These are phyloP conservation scores for Balanococcus diminutus DNA, from an alignment of 2,888 invertebrate genomes.

Conservation along the genomic window DNA sequence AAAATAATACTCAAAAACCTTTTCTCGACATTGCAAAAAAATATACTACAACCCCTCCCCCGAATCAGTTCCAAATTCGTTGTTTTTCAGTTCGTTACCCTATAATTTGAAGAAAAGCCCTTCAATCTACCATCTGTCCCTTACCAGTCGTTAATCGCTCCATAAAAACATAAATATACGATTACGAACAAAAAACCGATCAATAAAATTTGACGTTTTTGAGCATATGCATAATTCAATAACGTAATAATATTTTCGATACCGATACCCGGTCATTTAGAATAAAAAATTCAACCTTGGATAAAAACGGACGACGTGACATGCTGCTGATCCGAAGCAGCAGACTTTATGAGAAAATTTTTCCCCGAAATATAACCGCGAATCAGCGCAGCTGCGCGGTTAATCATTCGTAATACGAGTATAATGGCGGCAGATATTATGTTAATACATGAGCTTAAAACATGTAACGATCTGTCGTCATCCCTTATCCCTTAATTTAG, in stretches of 20 bases:
- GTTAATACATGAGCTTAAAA: conserved; percentile 5
- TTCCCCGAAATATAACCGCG: background rate
- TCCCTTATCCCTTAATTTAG: background rate
- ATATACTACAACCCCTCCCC: background rate
- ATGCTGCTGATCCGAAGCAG: background rate
- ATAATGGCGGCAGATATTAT: conserved; percentile 1
- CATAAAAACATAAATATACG: background rate
- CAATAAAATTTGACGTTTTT: background rate
- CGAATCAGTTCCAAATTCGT: background rate
- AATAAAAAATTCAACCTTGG: background rate
- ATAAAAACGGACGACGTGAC: background rate
- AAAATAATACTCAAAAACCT: no score
- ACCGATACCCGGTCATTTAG: background rate
- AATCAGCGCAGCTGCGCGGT: conserved; percentile 5
- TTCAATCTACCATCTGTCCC: background rate
- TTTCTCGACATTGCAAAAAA: no score
- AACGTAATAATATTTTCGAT: background rate
- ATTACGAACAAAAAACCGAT: background rate
- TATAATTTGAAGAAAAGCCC: background rate
- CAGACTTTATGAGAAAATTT: background rate
- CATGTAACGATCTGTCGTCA: conserved; percentile 11
- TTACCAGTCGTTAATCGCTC: background rate
- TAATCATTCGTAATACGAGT: conserved; percentile 3
- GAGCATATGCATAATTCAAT: background rate
- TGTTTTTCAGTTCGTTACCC: background rate